Percentiles rank a stretch among this genome's conserved stretches.
phyloP scores from a whole-genome alignment of 2,797 vertebrate species.

The Streptopelia turtur region DNA sequence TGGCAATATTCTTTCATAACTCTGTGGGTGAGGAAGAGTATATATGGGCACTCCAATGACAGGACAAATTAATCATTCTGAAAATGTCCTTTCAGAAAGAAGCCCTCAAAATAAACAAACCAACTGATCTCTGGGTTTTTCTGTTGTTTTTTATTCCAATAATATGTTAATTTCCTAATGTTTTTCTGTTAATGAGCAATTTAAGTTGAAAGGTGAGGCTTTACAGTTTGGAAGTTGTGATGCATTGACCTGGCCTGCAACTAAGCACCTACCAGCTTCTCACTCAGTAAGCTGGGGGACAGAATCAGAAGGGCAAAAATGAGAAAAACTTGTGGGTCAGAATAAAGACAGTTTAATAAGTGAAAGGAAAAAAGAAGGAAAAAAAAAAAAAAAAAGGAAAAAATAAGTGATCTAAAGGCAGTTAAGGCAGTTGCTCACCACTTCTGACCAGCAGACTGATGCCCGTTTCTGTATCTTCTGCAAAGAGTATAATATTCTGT shows the following conservation, averaged over 20 bases:
- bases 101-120: neutral
- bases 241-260: neutral
- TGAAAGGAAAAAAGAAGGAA: too few relatives aligned
- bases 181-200: neutral
- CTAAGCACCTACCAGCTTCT: neutral
- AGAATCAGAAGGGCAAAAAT: neutral
- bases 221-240: neutral
- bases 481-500: neutral
- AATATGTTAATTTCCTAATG: neutral
- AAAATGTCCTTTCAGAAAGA: constrained; percentile 29
- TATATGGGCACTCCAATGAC: neutral
- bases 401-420: neutral
- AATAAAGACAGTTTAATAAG: neutral
- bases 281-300: neutral
- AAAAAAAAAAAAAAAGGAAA: neutral
- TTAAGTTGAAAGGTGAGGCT: neutral
- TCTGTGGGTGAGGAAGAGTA: neutral
- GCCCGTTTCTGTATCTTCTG: neutral
- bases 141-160: neutral
- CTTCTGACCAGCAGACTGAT: neutral
- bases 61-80: neutral
- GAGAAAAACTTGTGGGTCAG: neutral
- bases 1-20: constrained; percentile 28
- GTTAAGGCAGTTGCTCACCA: neutral
- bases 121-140: neutral